Conservation (phyloP, 2,888 invertebrate species). For the Gari tellinella region DNA sequence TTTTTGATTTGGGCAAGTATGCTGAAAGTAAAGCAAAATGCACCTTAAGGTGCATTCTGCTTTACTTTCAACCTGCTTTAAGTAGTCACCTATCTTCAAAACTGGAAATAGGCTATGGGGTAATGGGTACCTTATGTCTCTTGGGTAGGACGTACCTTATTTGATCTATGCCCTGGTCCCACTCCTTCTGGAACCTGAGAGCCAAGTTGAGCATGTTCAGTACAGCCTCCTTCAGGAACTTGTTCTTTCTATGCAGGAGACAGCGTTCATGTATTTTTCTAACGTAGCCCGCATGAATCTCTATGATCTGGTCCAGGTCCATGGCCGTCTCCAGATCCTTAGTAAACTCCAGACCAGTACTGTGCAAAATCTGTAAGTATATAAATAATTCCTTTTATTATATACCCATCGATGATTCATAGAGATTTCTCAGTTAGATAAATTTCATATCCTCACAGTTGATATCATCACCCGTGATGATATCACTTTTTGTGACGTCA, state of each 20-base stretch:
- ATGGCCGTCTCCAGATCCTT: slow-evolving; percentile 69
- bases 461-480: too few relatives aligned
- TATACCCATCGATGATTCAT: too few relatives aligned
- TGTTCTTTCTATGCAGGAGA: slow-evolving; percentile 78
- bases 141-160: slow-evolving; percentile 68
- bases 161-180: slow-evolving; percentile 78
- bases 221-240: slow-evolving; percentile 78
- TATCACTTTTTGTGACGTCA: too few relatives aligned
- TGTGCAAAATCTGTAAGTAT: slow-evolving; percentile 79
- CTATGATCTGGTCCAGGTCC: slow-evolving; percentile 81
- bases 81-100: too few relatives aligned
- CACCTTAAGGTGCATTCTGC: too few relatives aligned
- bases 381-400: not conserved
- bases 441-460: too few relatives aligned
- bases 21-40: too few relatives aligned
- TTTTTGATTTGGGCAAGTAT: too few relatives aligned
- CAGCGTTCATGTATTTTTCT: slow-evolving; percentile 80
- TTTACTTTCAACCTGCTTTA: too few relatives aligned
- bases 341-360: slow-evolving; percentile 81
- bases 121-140: too few relatives aligned
- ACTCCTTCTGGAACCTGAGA: slow-evolving; percentile 74
- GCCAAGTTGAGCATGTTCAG: slow-evolving; percentile 80
- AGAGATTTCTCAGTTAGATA: too few relatives aligned
- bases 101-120: too few relatives aligned
- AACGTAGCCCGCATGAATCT: slow-evolving; percentile 77